Evolutionary conservation across 2,888 invertebrate genomes (phyloP).

Genomic region (Ormyrus pomaceus): DNA sequence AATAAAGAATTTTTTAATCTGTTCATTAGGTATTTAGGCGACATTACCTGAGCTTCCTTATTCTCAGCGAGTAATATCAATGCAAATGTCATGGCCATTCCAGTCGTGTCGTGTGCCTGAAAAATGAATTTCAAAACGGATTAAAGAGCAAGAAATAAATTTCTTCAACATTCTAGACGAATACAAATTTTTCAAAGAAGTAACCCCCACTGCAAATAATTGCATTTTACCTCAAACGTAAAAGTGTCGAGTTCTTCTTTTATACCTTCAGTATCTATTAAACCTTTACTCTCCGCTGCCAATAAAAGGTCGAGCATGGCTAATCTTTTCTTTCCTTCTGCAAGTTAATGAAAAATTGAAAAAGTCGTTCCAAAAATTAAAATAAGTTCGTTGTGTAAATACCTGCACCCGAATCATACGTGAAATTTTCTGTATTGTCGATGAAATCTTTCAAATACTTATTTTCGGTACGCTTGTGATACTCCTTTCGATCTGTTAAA

Average conservation of each 20-base stretch:
- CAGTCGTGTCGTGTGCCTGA: slow-evolving; percentile 81
- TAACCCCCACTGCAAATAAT: too few relatives aligned
- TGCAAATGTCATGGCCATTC: slow-evolving; percentile 77
- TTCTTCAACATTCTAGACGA: neutral
- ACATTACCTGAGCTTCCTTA: slow-evolving; percentile 67
- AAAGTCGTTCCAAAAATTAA: too few relatives aligned
- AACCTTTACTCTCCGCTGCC: slow-evolving; percentile 61
- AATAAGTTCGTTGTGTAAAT: neutral
- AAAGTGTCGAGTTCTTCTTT: slow-evolving; percentile 72
- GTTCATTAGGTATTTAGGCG: too few relatives aligned
- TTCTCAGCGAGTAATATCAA: slow-evolving; percentile 78
- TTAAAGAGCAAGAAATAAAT: neutral
- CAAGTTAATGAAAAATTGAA: neutral
- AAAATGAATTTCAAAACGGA: slow-evolving; percentile 56
- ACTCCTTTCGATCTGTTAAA: slow-evolving; percentile 52
- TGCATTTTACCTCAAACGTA: slow-evolving; percentile 60
- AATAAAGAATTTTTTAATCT: too few relatives aligned
- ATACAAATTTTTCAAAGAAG: too few relatives aligned
- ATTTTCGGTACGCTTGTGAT: slow-evolving; percentile 46
- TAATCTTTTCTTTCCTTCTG: slow-evolving; percentile 59
- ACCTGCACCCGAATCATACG: neutral
- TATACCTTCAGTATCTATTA: slow-evolving; percentile 66
- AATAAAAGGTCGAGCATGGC: slow-evolving; percentile 70
- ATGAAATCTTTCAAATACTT: slow-evolving; percentile 46
- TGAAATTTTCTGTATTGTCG: neutral